A percentile compares a stretch with the other conserved stretches of the same genome.
Conservation (phyloP, 2,113 vertebrate species). For the Sorex fumeus region DNA sequence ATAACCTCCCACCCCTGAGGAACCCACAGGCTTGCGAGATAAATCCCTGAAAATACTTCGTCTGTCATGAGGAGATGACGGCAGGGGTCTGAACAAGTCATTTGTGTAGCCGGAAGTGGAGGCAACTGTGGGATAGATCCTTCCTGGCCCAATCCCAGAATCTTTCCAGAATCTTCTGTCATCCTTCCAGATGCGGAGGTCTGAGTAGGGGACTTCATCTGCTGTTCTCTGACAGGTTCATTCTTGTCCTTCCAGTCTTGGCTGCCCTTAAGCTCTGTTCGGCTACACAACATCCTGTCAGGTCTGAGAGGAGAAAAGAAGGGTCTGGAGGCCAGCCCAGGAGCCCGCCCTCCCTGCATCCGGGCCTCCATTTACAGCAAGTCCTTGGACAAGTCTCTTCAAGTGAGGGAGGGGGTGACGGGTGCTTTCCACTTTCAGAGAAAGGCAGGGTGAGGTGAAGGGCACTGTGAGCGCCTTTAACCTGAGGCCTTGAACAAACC, state of each 20-base stretch:
- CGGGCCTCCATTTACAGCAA: background rate
- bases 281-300: background rate
- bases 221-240: conserved; percentile 1
- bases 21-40: background rate
- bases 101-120: background rate
- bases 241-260: conserved; percentile 14
- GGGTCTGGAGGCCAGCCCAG: background rate
- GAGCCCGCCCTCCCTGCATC: background rate
- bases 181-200: background rate
- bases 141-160: background rate
- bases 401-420: too few relatives aligned
- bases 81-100: fast-evolving
- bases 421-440: background rate
- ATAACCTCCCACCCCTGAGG: background rate
- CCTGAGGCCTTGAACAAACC: background rate
- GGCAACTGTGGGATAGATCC: background rate
- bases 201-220: conserved; percentile 5
- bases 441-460: background rate
- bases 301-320: background rate
- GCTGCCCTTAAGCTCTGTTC: background rate
- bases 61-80: fast-evolving
- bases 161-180: conserved; percentile 19
- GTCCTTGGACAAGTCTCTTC: background rate
- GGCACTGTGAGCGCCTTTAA: background rate
- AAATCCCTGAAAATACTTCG: background rate